Base-by-base conservation (phyloP, 2,888 invertebrate species). In the Prosapia bicincta region DNA sequence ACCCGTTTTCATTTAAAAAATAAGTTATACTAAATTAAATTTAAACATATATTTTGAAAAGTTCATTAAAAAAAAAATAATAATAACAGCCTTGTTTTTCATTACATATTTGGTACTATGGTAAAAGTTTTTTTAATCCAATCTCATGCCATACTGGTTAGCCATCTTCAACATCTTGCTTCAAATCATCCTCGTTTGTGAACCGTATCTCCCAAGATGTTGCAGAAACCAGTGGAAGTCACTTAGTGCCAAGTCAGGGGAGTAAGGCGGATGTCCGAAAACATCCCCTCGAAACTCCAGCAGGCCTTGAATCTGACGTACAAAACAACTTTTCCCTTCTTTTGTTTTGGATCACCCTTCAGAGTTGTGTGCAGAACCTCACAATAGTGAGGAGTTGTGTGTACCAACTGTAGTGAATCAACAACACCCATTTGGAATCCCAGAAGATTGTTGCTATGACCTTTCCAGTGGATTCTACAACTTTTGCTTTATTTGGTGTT, bases 401-500 rank as follows among this genome's bases (percentile, higher is more conserved):
- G 71, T 23, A 71, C 78, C 13, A 65, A 72, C 24, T 71, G 73
- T 66, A 79, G 68, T 78, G 74, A 23, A 78, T 71, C 23, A 77
- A 66, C 38, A 38, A 38, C 38, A 38, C 38, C 5, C 79, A 77
- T 28, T 76, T 43, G 13, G 54, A 26, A 67, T 78, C 75, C 76
- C 72, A 78, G 75, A 79, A 78, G 15, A 77, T 76, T 0, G 79
- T 77, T 20, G 72, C 77, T 69, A 77, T 76, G 26, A 78, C 71
- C 67, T 77, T 77, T 9, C 74, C 25, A 5, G 76, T 75, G 3
- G 75, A 78, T 20, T 38, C 38, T 10, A 30, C 30, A 24, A 66
- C 66, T 66, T 66, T 6, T 13, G 10, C 24, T 6, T 30, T 72
- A 72, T 76, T 77, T 70, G 38, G 70, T n/a, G 71, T 30, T 66